Evolutionary conservation across 1,140 invertebrate species (phyloP).

Genomic region (Doryteuthis pealeii): DNA sequence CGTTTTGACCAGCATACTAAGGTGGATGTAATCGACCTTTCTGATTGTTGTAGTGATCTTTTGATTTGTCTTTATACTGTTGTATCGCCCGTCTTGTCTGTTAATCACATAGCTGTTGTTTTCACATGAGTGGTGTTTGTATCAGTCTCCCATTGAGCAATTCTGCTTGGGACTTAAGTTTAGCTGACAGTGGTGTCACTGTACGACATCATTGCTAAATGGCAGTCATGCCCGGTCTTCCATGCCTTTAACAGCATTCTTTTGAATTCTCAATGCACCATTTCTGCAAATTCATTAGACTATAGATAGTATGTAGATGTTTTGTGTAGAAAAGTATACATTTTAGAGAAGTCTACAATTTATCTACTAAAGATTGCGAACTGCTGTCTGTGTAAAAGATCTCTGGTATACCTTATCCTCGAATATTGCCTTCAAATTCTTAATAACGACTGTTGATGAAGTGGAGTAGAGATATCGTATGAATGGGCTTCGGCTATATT

Average conservation of each 20-base stretch:
- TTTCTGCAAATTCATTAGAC: conserved; percentile 22
- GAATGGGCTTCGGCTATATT: too few relatives aligned
- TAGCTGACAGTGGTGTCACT: conserved; percentile 13
- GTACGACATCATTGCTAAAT: conserved; percentile 27
- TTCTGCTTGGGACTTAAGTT: background rate
- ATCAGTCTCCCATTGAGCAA: background rate
- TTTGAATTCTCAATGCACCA: too few relatives aligned
- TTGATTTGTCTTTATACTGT: too few relatives aligned
- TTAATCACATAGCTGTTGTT: background rate
- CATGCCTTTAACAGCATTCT: too few relatives aligned
- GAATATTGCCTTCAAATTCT: conserved; percentile 15
- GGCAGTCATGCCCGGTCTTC: conserved; percentile 17
- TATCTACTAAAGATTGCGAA: conserved; percentile 19
- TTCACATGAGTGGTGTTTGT: background rate
- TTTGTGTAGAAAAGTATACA: conserved; percentile 5
- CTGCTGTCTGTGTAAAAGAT: too few relatives aligned
- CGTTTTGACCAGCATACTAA: too few relatives aligned
- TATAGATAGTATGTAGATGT: conserved; percentile 15
- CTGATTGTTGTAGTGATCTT: too few relatives aligned
- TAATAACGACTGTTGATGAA: conserved; percentile 7
- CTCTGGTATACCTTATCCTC: conserved; percentile 12
- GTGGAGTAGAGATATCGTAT: conserved; percentile 10
- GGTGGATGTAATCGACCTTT: too few relatives aligned
- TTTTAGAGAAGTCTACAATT: background rate
- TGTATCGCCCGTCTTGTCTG: too few relatives aligned